Base-by-base conservation (phyloP, 2,888 invertebrate genomes). In the Caenorhabditis sp. region DNA sequence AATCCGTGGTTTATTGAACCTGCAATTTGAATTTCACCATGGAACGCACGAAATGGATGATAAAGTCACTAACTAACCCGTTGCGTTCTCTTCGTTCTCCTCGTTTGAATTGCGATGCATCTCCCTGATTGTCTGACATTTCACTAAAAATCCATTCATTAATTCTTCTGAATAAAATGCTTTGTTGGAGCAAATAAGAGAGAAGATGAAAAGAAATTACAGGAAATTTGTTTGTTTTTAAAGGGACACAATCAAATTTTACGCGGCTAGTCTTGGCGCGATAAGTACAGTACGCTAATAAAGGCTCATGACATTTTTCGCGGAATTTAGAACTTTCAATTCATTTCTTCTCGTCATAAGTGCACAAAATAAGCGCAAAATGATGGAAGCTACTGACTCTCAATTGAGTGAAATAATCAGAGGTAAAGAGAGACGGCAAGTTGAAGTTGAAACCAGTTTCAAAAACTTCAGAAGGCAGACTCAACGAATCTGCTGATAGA, bases 381-480 rank as follows among this genome's bases (percentile, higher is more conserved):
- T n/a, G n/a, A 56, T 50, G 50, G 35, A 52, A 7, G 35, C 32
- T 3, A 13, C 65, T 0, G 65, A 66, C 37, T 66, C 66, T 5
- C 66, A 66, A 32, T 15, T 66, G 9, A 58, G 50, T 6, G 56
- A 30, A 2, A 13, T 41, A 39, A 32, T 66, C 20, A 30, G 22
- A 24, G 20, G 48, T 50, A 6, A n/a, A n/a, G n/a, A n/a, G n/a
- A n/a, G n/a, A n/a, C n/a, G n/a, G n/a, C n/a, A n/a, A n/a, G n/a
- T n/a, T n/a, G n/a, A n/a, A n/a, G n/a, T n/a, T n/a, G n/a, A n/a
- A n/a, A n/a, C n/a, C n/a, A n/a, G n/a, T n/a, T n/a, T n/a, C n/a
- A n/a, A n/a, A n/a, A n/a, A n/a, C n/a, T 66, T 30, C 46, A 66
- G 66, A 56, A 17, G 55, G 50, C 0, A 48, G 22, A 48, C 24